Conservation (phyloP, 1,140 invertebrate species). For the Ips nitidus region DNA sequence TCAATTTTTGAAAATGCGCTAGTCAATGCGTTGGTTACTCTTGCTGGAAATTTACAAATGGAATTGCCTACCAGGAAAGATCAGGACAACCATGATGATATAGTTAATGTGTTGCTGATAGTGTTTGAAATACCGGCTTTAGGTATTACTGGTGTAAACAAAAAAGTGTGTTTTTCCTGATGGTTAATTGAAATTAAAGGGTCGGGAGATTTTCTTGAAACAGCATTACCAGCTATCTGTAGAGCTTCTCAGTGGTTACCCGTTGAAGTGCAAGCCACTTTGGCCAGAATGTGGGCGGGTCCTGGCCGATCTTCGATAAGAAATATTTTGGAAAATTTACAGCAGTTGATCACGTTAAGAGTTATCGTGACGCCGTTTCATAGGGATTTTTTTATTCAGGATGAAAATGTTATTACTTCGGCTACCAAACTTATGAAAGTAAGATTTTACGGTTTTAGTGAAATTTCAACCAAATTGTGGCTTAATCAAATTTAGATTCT, state of each 20-base stretch:
- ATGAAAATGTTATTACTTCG: slow-evolving; percentile 77
- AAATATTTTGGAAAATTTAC: slow-evolving; percentile 75
- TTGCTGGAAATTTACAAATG: slow-evolving; percentile 73
- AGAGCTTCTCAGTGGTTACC: slow-evolving; percentile 74
- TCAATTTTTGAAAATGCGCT: slow-evolving; percentile 69
- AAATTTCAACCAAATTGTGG: slow-evolving; percentile 9
- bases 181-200: slow-evolving; percentile 53
- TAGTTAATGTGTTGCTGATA: slow-evolving; percentile 80
- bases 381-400: slow-evolving; percentile 76
- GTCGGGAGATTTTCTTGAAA: slow-evolving; percentile 78
- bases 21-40: slow-evolving; percentile 73
- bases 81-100: slow-evolving; percentile 57
- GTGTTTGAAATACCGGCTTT: slow-evolving; percentile 86
- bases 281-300: slow-evolving; percentile 77
- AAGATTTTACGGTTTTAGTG: slow-evolving; percentile 15
- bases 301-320: slow-evolving; percentile 70
- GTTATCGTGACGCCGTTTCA: slow-evolving; percentile 77
- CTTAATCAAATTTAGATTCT: slow-evolving; percentile 65
- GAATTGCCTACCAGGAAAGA: slow-evolving; percentile 66
- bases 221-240: slow-evolving; percentile 78
- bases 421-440: slow-evolving; percentile 84
- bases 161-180: background rate
- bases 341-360: slow-evolving; percentile 83
- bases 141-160: slow-evolving; percentile 54
- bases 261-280: slow-evolving; percentile 73